Evolutionary conservation across 2,888 invertebrate genomes (phyloP).

Genomic region (Scaptodrosophila latifasciaeformis): DNA sequence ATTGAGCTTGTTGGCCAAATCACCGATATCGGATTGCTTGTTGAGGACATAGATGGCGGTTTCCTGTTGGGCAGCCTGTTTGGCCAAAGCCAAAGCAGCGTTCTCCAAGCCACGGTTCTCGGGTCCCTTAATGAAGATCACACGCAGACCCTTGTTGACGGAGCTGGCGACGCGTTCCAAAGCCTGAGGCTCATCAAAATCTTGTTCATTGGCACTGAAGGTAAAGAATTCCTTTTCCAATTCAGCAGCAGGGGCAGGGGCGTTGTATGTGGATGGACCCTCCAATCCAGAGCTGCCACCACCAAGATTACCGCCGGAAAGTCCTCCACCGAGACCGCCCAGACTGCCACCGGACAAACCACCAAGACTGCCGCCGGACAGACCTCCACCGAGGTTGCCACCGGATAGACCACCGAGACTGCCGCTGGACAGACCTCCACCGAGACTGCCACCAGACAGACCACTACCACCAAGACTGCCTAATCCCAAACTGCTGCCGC

Average conservation of each 20-base stretch:
- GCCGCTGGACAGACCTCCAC: constrained; percentile 3
- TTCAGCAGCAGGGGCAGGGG: constrained; percentile 47
- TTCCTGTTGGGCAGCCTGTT: constrained; percentile 63
- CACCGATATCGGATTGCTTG: constrained; percentile 62
- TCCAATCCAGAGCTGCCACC: constrained; percentile 28
- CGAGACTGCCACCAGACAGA: constrained; percentile 15
- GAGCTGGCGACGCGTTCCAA: constrained; percentile 37
- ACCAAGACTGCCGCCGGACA: constrained; percentile 16
- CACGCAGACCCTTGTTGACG: constrained; percentile 58
- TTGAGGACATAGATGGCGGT: constrained; percentile 71
- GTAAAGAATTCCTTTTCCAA: constrained; percentile 62
- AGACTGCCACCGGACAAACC: constrained; percentile 17
- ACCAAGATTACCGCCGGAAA: constrained; percentile 11
- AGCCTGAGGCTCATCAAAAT: constrained; percentile 50
- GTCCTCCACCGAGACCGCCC: constrained; percentile 1
- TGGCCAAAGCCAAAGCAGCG: constrained; percentile 62
- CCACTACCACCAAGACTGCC: constrained; percentile 22
- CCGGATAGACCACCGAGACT: constrained; percentile 14
- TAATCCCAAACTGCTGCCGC: constrained; percentile 21
- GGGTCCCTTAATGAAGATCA: constrained; percentile 67
- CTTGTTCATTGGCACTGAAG: constrained; percentile 62
- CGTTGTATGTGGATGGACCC: constrained; percentile 42
- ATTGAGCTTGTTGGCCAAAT: constrained; percentile 55
- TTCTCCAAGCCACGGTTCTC: constrained; percentile 63
- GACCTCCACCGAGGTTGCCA: constrained; percentile 13